Base-by-base conservation (phyloP, 2,113 vertebrate species). In the Esox niger region DNA sequence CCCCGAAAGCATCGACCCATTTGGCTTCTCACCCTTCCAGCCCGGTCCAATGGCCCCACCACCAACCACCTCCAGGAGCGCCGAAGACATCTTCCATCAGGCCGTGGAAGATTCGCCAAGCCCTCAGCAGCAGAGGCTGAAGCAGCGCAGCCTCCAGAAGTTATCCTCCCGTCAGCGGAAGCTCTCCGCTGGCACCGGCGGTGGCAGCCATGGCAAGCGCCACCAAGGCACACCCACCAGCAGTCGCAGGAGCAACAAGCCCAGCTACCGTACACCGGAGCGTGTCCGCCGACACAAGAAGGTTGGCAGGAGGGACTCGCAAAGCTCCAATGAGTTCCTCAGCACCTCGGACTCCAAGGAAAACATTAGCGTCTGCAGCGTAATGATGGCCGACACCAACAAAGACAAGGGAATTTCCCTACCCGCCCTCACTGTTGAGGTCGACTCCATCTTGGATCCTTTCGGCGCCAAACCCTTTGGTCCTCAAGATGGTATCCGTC, bases 251-350 rank as follows among this genome's bases (percentile, higher is more conserved):
- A 69, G 79, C 0, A 69, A 82, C 78, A 99, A 99, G 56, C 91
- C 95, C 0, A 91, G 70, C 27, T 98, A 93, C 80, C 95, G 96
- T 73, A 98, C 97, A 0, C 97, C 96, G 0, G 97, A 99, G 84
- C 82, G 94, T 1, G 91, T 90, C 17, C 93, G 95, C 20, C 79
- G 97, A 47, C 95, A 95, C 88, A 95, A 92, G 63, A 95, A 92
- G 57, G 93, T 91, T 0, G 95, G 95, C 1, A 91, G 95, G 46
- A 90, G 95, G 67, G 97, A 99, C 88, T 99, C 97, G 0, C 97
- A 99, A 75, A 98, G 97, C 80, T 98, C 96, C 92, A 98, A 94
- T 0, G 96, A 99, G 84, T 94, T 98, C 79, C 88, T 96, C 10
- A 94, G 91, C 17, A 91, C 96, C 75, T 98, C 95, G 0, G 95